These are phyloP conservation scores for Drosophila obscura DNA, from an alignment of 1,140 invertebrate genomes.

Conservation along the genomic window DNA sequence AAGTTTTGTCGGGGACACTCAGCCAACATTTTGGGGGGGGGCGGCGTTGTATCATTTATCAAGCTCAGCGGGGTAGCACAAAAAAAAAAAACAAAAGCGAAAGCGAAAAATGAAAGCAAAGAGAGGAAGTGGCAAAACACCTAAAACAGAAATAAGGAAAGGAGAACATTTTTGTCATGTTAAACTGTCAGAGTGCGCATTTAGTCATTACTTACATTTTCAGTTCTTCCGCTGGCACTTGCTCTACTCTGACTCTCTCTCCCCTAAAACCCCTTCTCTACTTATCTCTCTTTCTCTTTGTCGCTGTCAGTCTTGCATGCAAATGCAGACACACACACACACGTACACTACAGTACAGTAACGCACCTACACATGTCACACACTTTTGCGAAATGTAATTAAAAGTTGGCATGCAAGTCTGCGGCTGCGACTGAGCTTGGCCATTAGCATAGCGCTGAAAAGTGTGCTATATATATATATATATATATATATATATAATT, in stretches of 20 bases:
- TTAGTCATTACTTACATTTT: constrained; percentile 81
- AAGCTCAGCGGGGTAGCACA: constrained; percentile 50
- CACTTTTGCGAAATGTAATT: constrained; percentile 69
- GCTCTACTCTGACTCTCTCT: neutral
- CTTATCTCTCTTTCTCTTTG: constrained; percentile 1
- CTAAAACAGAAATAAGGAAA: constrained; percentile 64
- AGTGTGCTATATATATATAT: constrained; percentile 55
- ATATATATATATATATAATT: constrained; percentile 30
- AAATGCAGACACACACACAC: constrained; percentile 48
- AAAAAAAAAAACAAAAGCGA: constrained; percentile 1
- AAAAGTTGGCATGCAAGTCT: constrained; percentile 78
- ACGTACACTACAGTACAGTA: too few relatives aligned
- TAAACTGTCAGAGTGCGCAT: constrained; percentile 81
- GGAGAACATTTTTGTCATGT: constrained; percentile 78
- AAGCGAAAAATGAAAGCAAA: constrained; percentile 18
- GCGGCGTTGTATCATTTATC: constrained; percentile 69
- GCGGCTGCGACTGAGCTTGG: constrained; percentile 69
- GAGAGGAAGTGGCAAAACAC: constrained; percentile 38
- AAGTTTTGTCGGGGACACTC: constrained; percentile 40
- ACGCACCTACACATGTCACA: constrained; percentile 56
- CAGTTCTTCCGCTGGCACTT: constrained; percentile 26
- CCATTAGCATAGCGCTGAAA: constrained; percentile 70
- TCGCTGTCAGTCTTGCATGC: constrained; percentile 57
- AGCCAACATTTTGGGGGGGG: constrained; percentile 28
- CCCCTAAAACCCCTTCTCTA: neutral